These are phyloP conservation scores for Calliopum simillimum DNA, from an alignment of 2,888 invertebrate genomes.

Conservation along the genomic window DNA sequence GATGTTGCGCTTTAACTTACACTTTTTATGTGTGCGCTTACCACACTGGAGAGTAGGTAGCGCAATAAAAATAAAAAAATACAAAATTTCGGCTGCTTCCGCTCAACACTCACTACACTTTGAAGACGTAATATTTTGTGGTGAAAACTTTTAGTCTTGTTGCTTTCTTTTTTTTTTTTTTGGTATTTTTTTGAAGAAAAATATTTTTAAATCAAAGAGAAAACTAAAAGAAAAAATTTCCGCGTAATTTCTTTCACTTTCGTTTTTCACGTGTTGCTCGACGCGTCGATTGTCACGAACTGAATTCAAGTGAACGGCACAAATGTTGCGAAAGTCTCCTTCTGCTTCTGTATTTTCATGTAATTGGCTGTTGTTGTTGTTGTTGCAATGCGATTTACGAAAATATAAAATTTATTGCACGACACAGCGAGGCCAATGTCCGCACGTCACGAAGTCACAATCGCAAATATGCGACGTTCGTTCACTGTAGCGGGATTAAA, in stretches of 20 bases:
- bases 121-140: neutral
- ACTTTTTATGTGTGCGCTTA: neutral
- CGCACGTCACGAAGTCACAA: constrained; percentile 50
- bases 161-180: constrained; percentile 1
- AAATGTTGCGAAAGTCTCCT: constrained; percentile 9
- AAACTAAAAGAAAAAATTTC: constrained; percentile 19
- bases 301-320: constrained; percentile 21
- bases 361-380: constrained; percentile 26
- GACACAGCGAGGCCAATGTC: constrained; percentile 51
- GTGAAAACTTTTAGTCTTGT: neutral
- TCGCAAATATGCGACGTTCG: constrained; percentile 21
- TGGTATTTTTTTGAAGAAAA: neutral
- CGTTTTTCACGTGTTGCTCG: constrained; percentile 11
- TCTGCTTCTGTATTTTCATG: constrained; percentile 3
- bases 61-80: neutral
- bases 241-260: neutral
- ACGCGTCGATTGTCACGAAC: constrained; percentile 25
- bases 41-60: neutral
- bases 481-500: neutral
- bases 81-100: neutral
- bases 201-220: constrained; percentile 4
- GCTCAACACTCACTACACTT: neutral
- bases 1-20: neutral
- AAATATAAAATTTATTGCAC: constrained; percentile 11
- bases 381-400: neutral